These are phyloP conservation scores for Remorina albescens DNA, from an alignment of 2,797 vertebrate species.

Conservation along the genomic window DNA sequence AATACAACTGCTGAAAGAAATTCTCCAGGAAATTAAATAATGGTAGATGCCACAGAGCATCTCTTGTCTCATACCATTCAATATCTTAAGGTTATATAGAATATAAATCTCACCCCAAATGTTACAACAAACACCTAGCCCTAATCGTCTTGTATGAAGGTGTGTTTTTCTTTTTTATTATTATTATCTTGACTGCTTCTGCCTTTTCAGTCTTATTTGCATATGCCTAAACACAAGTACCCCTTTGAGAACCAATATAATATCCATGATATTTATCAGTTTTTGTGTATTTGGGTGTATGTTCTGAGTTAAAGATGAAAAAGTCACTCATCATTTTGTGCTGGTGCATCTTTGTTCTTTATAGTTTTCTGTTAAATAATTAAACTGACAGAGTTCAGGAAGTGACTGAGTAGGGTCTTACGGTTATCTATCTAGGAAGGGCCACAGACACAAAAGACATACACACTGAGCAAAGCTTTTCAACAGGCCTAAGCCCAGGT, in stretches of 20 bases:
- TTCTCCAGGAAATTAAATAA: constrained; percentile 32
- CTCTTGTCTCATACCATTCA: constrained; percentile 26
- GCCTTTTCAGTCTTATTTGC: constrained; percentile 23
- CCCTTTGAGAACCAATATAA: neutral
- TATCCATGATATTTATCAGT: constrained; percentile 15
- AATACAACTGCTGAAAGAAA: constrained; percentile 34
- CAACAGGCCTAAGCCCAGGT: constrained; percentile 44
- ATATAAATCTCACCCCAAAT: constrained; percentile 36
- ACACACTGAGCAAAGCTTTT: constrained; percentile 77
- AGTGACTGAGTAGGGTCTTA: constrained; percentile 49
- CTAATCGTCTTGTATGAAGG: constrained; percentile 11
- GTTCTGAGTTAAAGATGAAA: constrained; percentile 27
- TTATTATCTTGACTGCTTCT: constrained; percentile 4
- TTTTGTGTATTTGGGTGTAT: neutral
- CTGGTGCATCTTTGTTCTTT: constrained; percentile 23
- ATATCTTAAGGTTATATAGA: constrained; percentile 50
- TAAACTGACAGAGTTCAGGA: constrained; percentile 60
- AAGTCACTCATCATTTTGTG: constrained; percentile 26
- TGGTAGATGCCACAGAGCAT: constrained; percentile 31
- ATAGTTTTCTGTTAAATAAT: constrained; percentile 71
- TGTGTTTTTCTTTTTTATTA: constrained; percentile 18
- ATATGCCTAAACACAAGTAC: constrained; percentile 13
- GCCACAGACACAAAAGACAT: constrained; percentile 62
- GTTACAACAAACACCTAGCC: constrained; percentile 25
- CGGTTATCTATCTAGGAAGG: constrained; percentile 51